Percentiles rank a stretch among this genome's conserved stretches.
Evolutionary conservation across 2,888 invertebrate species (phyloP).

Genomic region (Apamea crenata): DNA sequence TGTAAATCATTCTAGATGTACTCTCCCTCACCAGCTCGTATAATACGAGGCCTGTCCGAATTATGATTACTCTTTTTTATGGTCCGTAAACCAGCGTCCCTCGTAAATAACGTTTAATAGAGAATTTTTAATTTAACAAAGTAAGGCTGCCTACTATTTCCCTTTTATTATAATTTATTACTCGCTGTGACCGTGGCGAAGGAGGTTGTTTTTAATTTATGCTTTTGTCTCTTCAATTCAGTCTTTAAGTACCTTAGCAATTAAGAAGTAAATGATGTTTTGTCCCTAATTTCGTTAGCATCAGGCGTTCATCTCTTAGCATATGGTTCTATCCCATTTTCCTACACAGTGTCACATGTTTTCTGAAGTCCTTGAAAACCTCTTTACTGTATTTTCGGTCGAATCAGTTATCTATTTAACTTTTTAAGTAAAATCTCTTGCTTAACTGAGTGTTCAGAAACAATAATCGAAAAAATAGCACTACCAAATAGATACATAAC

Average conservation of each 20-base stretch:
- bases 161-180: slow-evolving; percentile 54
- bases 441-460: neutral
- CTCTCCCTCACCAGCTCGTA: slow-evolving; percentile 7
- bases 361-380: neutral
- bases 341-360: neutral
- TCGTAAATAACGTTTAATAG: slow-evolving; percentile 67
- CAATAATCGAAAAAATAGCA: neutral
- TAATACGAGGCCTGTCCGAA: slow-evolving; percentile 34
- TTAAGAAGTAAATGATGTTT: neutral
- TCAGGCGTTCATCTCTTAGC: neutral
- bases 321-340: neutral
- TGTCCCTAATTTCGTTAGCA: neutral
- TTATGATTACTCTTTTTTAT: slow-evolving; percentile 66
- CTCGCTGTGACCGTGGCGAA: slow-evolving; percentile 1
- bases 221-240: slow-evolving; percentile 38
- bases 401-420: neutral
- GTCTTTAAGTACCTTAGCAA: slow-evolving; percentile 17
- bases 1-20: slow-evolving; percentile 20
- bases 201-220: slow-evolving; percentile 37
- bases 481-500: neutral
- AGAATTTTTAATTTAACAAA: slow-evolving; percentile 66
- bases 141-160: slow-evolving; percentile 49
- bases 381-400: no score
- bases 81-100: slow-evolving; percentile 50
- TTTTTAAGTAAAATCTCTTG: neutral